A percentile compares a stretch with the other conserved stretches of the same genome.
Evolutionary conservation across 2,797 vertebrate species (phyloP).

Genomic region (Sebastes umbrosus): DNA sequence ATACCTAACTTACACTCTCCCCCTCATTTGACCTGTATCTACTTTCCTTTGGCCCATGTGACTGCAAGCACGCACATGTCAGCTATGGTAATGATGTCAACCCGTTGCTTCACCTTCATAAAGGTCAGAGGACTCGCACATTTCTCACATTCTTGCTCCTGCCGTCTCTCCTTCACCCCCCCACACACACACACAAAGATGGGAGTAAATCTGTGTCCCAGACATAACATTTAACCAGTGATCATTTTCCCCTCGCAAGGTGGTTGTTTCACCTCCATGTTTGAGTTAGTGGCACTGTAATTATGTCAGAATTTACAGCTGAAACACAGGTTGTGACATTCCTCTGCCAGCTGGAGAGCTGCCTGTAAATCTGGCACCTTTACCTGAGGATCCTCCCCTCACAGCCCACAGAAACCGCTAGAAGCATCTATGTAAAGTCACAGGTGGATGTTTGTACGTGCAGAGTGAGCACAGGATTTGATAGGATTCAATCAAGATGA

Average conservation of each 20-base stretch:
- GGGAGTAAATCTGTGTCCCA: conserved; percentile 73
- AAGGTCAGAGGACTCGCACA: conserved; percentile 71
- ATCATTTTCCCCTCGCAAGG: conserved; percentile 72
- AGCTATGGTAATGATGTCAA: conserved; percentile 70
- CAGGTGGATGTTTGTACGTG: conserved; percentile 22
- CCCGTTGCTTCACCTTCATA: conserved; percentile 66
- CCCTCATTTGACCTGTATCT: conserved; percentile 57
- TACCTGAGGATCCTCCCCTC: conserved; percentile 57
- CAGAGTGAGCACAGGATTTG: not conserved
- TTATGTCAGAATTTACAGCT: conserved; percentile 79
- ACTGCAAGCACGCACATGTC: conserved; percentile 63
- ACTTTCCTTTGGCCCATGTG: conserved; percentile 51
- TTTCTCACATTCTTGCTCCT: conserved; percentile 73
- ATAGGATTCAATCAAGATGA: not conserved
- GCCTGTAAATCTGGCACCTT: conserved; percentile 77
- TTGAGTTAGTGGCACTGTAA: conserved; percentile 80
- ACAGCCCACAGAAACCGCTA: conserved; percentile 21
- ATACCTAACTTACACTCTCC: conserved; percentile 34
- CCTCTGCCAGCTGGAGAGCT: conserved; percentile 80
- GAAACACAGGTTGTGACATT: conserved; percentile 82
- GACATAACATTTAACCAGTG: conserved; percentile 76
- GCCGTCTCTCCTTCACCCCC: conserved; percentile 43
- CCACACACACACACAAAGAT: conserved; percentile 34
- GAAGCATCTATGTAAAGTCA: not conserved
- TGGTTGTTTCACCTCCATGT: conserved; percentile 78